These are phyloP conservation scores for Euplagia quadripunctaria DNA, from an alignment of 2,888 invertebrate genomes.

Conservation along the genomic window DNA sequence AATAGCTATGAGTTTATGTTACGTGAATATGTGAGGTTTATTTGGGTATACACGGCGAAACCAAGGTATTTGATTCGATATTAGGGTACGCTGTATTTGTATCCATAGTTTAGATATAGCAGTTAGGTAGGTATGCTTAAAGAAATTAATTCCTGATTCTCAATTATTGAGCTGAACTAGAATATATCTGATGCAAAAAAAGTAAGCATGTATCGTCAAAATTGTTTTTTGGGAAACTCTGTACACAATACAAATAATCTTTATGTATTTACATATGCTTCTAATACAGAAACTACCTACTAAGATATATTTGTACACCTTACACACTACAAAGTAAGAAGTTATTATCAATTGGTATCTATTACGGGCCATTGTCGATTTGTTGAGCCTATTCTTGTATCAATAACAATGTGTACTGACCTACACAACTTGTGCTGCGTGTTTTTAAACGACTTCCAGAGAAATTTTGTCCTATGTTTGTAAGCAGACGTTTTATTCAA, in stretches of 20 bases:
- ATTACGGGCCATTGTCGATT: constrained; percentile 39
- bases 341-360: constrained; percentile 40
- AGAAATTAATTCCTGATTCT: constrained; percentile 1
- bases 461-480: not conserved
- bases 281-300: not conserved
- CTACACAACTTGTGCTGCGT: constrained; percentile 22
- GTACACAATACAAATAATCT: too few relatives aligned
- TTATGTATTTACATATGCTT: not conserved
- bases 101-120: too few relatives aligned
- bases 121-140: not conserved
- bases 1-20: constrained; percentile 38
- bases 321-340: constrained; percentile 26
- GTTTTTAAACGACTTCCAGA: not conserved
- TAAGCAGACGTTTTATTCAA: not conserved
- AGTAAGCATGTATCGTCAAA: too few relatives aligned
- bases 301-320: constrained; percentile 22
- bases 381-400: constrained; percentile 42
- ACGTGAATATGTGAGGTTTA: constrained; percentile 36
- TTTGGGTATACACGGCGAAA: constrained; percentile 30
- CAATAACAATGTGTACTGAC: constrained; percentile 34
- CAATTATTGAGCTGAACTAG: not conserved
- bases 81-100: constrained; percentile 14
- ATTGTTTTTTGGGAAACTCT: too few relatives aligned
- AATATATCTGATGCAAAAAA: too few relatives aligned
- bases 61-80: constrained; percentile 28